These are phyloP conservation scores for Oxyura jamaicensis DNA, from an alignment of 2,113 vertebrate genomes.

Conservation along the genomic window DNA sequence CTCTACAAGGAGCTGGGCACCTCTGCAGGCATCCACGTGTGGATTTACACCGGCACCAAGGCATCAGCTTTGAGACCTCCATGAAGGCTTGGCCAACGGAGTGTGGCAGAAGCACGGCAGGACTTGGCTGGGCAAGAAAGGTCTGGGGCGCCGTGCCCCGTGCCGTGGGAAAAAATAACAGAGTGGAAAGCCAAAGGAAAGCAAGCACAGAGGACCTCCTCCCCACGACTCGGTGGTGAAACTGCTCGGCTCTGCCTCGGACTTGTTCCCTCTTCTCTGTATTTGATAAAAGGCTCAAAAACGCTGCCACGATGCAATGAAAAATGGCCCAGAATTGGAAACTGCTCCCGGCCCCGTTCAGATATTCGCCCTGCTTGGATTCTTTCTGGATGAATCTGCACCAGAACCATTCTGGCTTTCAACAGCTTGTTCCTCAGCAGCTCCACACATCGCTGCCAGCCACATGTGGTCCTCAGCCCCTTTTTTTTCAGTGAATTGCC, in stretches of 20 bases:
- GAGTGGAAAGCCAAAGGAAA: background rate
- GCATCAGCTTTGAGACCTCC: accelerated
- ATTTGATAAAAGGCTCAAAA: background rate
- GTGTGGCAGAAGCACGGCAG: background rate
- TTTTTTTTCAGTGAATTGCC: background rate
- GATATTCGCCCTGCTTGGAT: background rate
- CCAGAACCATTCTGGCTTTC: background rate
- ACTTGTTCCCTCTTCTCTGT: background rate
- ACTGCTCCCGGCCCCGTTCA: accelerated
- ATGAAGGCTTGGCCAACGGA: background rate
- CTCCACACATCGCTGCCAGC: accelerated
- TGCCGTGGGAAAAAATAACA: background rate
- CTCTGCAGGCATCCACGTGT: background rate
- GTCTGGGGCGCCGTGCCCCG: background rate
- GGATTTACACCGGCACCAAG: background rate
- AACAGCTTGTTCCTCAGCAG: accelerated
- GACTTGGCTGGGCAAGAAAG: background rate
- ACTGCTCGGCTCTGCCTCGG: background rate
- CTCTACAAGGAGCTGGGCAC: background rate
- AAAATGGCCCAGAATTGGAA: background rate
- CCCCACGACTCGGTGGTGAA: background rate
- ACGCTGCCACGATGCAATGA: background rate
- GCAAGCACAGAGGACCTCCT: background rate
- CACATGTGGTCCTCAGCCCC: background rate
- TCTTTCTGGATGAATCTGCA: background rate